Evolutionary conservation across 1,140 invertebrate species (phyloP).

Genomic region (Dendrolimus kikuchii): DNA sequence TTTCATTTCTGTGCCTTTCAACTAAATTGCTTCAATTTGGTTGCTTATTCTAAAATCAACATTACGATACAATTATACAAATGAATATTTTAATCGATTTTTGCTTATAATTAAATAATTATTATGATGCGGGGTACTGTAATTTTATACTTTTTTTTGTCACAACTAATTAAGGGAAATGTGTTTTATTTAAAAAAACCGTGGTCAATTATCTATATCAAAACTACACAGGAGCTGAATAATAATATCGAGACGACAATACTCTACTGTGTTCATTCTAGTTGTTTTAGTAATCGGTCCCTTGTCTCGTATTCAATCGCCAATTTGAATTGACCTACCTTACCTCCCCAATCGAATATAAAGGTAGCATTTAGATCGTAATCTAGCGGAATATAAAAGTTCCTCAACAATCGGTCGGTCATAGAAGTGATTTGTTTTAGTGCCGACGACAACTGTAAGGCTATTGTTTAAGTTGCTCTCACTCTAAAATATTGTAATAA

Average conservation of each 20-base stretch:
- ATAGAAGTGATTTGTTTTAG: slow-evolving; percentile 34
- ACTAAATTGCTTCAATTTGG: no score
- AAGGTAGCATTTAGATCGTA: slow-evolving; percentile 1
- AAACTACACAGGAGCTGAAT: slow-evolving; percentile 8
- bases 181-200: slow-evolving; percentile 3
- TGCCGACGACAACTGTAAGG: slow-evolving; percentile 33
- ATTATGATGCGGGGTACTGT: no score
- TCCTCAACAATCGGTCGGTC: slow-evolving; percentile 25
- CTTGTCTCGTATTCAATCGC: slow-evolving; percentile 24
- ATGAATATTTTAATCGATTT: no score
- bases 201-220: slow-evolving; percentile 9
- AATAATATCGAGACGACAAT: slow-evolving; percentile 23
- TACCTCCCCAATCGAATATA: slow-evolving; percentile 2
- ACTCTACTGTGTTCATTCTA: slow-evolving; percentile 18
- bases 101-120: no score
- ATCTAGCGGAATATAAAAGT: slow-evolving; percentile 21
- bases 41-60: no score
- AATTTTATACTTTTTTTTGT: no score
- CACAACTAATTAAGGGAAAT: background rate
- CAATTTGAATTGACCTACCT: slow-evolving; percentile 13
- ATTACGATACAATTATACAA: no score
- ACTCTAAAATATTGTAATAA: slow-evolving; percentile 30
- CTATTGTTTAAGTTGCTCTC: slow-evolving; percentile 33
- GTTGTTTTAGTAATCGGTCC: slow-evolving; percentile 37
- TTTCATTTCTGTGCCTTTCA: no score